phyloP scores from a whole-genome alignment of 2,113 vertebrate genomes.

The Coptodon rendalli region DNA sequence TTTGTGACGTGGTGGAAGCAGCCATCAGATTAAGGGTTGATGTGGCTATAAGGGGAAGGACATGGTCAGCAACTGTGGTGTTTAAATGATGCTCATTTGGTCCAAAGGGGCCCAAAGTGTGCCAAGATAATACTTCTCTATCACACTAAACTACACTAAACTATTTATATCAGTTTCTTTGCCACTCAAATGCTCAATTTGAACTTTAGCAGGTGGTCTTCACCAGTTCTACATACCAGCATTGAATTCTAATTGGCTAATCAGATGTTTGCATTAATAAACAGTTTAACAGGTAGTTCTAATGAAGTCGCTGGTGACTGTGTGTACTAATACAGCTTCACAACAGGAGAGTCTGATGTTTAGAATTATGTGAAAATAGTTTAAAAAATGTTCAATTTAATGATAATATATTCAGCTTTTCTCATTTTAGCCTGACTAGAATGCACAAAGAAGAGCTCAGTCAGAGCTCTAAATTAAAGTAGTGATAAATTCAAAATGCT shows the following conservation, averaged over 20 bases:
- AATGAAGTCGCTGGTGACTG: background rate
- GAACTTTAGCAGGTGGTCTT: background rate
- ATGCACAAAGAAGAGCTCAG: background rate
- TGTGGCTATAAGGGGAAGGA: background rate
- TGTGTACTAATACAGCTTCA: background rate
- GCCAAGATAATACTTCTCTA: background rate
- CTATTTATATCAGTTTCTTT: background rate
- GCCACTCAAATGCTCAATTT: background rate
- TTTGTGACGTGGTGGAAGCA: background rate
- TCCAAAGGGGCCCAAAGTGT: too few species aligned
- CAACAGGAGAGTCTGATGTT: background rate
- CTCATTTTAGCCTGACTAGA: background rate
- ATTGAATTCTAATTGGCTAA: background rate
- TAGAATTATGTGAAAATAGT: background rate
- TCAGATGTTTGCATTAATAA: background rate
- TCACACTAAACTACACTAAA: background rate
- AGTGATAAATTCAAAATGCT: background rate
- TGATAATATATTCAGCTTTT: background rate
- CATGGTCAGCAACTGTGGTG: background rate
- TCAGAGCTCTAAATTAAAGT: background rate
- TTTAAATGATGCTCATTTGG: background rate
- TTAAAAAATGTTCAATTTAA: background rate
- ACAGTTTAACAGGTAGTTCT: background rate
- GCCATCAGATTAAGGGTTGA: background rate
- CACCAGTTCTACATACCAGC: background rate